Evolutionary conservation across 2,888 invertebrate species (phyloP).

Genomic region (Mesorhabditis sp.): DNA sequence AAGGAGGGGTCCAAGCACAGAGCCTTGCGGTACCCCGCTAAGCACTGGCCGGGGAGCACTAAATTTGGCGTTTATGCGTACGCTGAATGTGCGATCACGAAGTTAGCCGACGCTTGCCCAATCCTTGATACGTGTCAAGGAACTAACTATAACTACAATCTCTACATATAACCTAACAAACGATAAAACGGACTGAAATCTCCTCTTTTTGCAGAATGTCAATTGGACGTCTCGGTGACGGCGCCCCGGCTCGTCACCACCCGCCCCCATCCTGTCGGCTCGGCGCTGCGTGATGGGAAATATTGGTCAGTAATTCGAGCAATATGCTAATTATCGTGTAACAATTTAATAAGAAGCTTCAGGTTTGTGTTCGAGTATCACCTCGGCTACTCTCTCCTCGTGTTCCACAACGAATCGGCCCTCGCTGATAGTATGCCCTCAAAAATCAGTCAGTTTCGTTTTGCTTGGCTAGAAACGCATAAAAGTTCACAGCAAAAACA

Average conservation of each 20-base stretch:
- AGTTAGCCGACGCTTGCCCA: too few relatives aligned
- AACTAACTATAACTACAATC: too few relatives aligned
- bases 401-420: neutral
- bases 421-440: slow-evolving; percentile 2
- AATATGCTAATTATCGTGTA: neutral
- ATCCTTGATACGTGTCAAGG: too few relatives aligned
- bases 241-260: slow-evolving; percentile 2
- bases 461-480: too few relatives aligned
- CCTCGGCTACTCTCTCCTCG: neutral
- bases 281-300: slow-evolving; percentile 1
- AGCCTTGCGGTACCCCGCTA: too few relatives aligned
- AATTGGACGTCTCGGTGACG: neutral
- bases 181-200: neutral
- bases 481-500: too few relatives aligned
- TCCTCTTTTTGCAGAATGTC: neutral
- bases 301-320: neutral
- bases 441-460: neutral
- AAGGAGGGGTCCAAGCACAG: too few relatives aligned
- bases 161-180: neutral
- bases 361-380: slow-evolving; percentile 4
- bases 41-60: too few relatives aligned
- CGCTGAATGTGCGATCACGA: too few relatives aligned
- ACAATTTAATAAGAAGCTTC: neutral
- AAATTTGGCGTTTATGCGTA: too few relatives aligned
- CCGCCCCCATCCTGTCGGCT: neutral